These are phyloP conservation scores for Rhynchonycteris naso DNA, from an alignment of 2,797 vertebrate genomes.

Conservation along the genomic window DNA sequence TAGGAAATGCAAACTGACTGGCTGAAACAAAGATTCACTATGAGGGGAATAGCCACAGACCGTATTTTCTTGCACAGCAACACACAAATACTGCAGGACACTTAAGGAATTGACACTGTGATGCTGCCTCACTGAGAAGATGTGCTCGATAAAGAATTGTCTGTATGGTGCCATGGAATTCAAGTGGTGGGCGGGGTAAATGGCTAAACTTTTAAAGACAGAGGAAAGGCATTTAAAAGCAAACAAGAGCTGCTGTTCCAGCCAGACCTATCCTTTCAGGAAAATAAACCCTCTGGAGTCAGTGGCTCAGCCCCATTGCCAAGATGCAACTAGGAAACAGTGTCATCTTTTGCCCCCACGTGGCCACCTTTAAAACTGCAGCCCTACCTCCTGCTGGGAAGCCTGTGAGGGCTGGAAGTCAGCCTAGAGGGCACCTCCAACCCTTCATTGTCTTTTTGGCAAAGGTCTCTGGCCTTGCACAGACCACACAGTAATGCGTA, in stretches of 20 bases:
- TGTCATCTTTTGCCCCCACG: neutral
- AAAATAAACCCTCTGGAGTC: neutral
- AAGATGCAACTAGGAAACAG: neutral
- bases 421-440: neutral
- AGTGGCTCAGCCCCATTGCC: neutral
- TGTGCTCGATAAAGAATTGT: neutral
- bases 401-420: neutral
- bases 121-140: neutral
- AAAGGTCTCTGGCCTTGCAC: neutral
- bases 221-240: neutral
- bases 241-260: neutral
- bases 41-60: neutral
- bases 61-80: neutral
- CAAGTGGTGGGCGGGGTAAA: neutral
- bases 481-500: neutral
- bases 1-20: neutral
- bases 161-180: neutral
- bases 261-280: neutral
- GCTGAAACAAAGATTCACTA: neutral
- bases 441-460: neutral
- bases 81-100: neutral
- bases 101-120: neutral
- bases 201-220: neutral
- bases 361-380: constrained; percentile 23
- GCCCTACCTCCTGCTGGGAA: neutral